Conservation (phyloP, 1,140 invertebrate genomes). For the Drusus annulatus region DNA sequence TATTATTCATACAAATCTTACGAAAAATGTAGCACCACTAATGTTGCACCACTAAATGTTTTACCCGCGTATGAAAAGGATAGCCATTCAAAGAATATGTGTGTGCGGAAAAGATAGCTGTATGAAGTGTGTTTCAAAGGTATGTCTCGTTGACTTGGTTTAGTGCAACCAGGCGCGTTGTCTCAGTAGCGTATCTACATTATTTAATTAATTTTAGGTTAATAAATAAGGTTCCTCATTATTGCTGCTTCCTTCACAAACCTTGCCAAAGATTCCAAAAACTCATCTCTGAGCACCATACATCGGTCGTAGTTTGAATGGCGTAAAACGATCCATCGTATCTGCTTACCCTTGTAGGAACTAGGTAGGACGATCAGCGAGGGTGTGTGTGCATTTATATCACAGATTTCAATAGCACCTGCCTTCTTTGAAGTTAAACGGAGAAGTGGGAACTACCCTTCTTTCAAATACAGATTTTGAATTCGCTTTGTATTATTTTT, state of each 20-base stretch:
- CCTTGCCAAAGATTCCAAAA: background rate
- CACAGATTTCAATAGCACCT: constrained; percentile 24
- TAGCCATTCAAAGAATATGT: too few species aligned
- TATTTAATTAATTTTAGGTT: too few species aligned
- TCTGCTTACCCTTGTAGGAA: constrained; percentile 33
- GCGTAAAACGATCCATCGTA: constrained; percentile 5
- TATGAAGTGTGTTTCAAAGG: too few species aligned
- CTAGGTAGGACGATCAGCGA: background rate
- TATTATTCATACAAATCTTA: too few species aligned
- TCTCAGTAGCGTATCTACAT: too few species aligned
- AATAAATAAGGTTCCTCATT: background rate
- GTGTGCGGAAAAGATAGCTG: too few species aligned
- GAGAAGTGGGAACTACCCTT: background rate
- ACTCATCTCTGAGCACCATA: background rate
- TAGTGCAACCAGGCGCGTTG: too few species aligned
- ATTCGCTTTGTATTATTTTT: background rate
- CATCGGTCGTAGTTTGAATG: background rate
- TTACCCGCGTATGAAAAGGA: too few species aligned
- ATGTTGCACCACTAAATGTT: too few species aligned
- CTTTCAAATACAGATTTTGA: background rate
- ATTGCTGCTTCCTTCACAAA: background rate
- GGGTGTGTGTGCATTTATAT: background rate
- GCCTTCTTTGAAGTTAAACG: background rate
- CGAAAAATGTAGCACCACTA: too few species aligned
- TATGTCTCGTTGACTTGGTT: too few species aligned